A percentile compares a stretch with the other conserved stretches of the same genome.
These are phyloP conservation scores for Pollachius pollachius DNA, from an alignment of 2,113 vertebrate genomes.

Conservation along the genomic window DNA sequence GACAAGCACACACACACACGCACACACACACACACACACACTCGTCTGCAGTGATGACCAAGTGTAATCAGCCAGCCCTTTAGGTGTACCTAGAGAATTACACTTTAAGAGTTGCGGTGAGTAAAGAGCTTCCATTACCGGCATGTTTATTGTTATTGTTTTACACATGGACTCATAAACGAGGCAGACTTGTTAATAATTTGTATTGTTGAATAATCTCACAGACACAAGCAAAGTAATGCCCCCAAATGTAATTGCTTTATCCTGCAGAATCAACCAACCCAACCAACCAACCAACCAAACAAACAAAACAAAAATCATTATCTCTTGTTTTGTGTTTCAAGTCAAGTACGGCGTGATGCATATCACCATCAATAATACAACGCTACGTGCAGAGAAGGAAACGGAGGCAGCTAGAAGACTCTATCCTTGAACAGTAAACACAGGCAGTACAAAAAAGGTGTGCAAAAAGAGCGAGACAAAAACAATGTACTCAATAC, in stretches of 20 bases:
- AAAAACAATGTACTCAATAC: conserved; percentile 11
- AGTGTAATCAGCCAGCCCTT: too few species aligned
- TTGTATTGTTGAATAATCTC: conserved; percentile 52
- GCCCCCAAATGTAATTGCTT: conserved; percentile 43
- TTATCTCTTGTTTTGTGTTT: conserved; percentile 40
- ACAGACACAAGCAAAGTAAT: too few species aligned
- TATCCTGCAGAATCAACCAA: not conserved
- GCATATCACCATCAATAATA: conserved; percentile 56
- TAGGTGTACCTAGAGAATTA: conserved; percentile 2
- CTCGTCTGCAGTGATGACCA: not conserved
- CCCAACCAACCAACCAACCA: conserved; percentile 43
- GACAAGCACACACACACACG: not conserved
- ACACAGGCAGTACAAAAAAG: conserved; percentile 46
- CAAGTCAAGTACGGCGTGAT: conserved; percentile 28
- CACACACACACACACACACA: conserved; percentile 2
- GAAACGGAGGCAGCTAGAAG: not conserved
- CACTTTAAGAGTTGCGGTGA: not conserved
- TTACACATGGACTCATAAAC: conserved; percentile 23
- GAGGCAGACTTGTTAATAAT: conserved; percentile 55
- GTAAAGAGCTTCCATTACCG: too few species aligned
- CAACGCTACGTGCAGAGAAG: conserved; percentile 45
- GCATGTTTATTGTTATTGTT: not conserved
- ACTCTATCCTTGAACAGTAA: conserved; percentile 54
- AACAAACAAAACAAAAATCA: conserved; percentile 41
- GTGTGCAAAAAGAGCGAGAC: conserved; percentile 27